Evolutionary conservation across 2,888 invertebrate species (phyloP), one percentile per base, ranked within the genome.

Genomic region (Mellilla xanthometata): DNA sequence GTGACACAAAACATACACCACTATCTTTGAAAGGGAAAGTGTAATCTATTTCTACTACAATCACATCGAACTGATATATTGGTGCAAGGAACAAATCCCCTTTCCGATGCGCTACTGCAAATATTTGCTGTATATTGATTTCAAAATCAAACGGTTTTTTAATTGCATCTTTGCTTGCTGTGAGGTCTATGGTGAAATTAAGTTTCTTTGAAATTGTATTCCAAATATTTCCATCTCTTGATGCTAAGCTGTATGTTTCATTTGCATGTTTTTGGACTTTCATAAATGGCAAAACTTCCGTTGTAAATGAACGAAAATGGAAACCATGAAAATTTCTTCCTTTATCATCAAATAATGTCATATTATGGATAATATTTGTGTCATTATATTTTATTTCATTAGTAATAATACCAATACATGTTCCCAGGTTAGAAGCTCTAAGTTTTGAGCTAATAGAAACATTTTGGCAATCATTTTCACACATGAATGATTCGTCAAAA

Each of bases 141-240:
- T 84, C 79, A 23, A 73, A 84, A 53, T 77, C 65, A 49, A 82
- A 85, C 2, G 64, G 60, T 13, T 62, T 35, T 41, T 77, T 78
- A 29, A 82, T 59, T 1, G 40, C 46, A 0, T 60, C 52, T 2
- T 41, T 12, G 39, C 66, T 68, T 0, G 77, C 67, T 8, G 71
- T 62, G 0, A 86, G 44, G 49, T 85, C 79, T 4, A 87, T 68
- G 4, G 65, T 71, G 39, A 87, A 88, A 48, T 88, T 89, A 68
- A 88, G 72, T 1, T 72, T 57, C 29, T 74, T 45, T 0, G 81
- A 55, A 47, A 85, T 63, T 2, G 71, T 68, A 6, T 64, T 80
- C 88, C 89, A 89, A 10, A 88, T 60, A 11, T 49, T 59, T 2
- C 86, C 89, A 53, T 89, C 88, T 61, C 89, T 69, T 11, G 64